Percentiles rank a stretch among this genome's conserved stretches.
Conservation (phyloP, 2,797 vertebrate genomes). For the Acanthurus leucopareius region DNA sequence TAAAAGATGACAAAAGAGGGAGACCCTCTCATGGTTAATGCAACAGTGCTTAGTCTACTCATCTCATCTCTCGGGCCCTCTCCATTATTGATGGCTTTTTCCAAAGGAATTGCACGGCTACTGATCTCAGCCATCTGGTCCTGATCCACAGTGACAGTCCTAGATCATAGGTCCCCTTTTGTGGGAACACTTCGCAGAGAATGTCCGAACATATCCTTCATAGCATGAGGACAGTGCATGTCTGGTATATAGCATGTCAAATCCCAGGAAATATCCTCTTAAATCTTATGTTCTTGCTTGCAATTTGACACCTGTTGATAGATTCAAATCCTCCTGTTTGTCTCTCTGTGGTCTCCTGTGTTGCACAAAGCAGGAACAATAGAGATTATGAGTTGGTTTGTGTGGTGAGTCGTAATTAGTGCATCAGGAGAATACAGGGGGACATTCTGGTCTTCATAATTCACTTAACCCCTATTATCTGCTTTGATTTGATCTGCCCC, state of each 20-base stretch:
- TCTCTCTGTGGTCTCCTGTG: constrained; percentile 34
- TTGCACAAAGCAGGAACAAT: constrained; percentile 18
- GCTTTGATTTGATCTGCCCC: constrained; percentile 62
- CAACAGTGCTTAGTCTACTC: constrained; percentile 55
- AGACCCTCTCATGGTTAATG: constrained; percentile 73
- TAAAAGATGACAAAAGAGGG: constrained; percentile 49
- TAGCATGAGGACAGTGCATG: not conserved
- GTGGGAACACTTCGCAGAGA: constrained; percentile 18
- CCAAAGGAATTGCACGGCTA: constrained; percentile 37
- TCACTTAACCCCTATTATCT: constrained; percentile 71
- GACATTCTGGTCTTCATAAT: constrained; percentile 61
- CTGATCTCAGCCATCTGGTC: constrained; percentile 56
- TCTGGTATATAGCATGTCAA: constrained; percentile 41
- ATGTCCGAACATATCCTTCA: constrained; percentile 26
- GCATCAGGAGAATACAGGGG: constrained; percentile 47
- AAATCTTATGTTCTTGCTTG: constrained; percentile 25
- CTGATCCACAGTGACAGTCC: constrained; percentile 50
- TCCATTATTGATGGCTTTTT: constrained; percentile 74
- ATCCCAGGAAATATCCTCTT: constrained; percentile 25
- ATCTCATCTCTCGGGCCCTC: constrained; percentile 54
- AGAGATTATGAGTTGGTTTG: constrained; percentile 27
- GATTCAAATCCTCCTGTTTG: constrained; percentile 32
- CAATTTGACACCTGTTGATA: constrained; percentile 31
- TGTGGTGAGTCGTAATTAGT: constrained; percentile 48
- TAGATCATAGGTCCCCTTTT: constrained; percentile 40